These are phyloP conservation scores for Brienomyrus brachyistius DNA, from an alignment of 2,113 vertebrate genomes.

Conservation along the genomic window DNA sequence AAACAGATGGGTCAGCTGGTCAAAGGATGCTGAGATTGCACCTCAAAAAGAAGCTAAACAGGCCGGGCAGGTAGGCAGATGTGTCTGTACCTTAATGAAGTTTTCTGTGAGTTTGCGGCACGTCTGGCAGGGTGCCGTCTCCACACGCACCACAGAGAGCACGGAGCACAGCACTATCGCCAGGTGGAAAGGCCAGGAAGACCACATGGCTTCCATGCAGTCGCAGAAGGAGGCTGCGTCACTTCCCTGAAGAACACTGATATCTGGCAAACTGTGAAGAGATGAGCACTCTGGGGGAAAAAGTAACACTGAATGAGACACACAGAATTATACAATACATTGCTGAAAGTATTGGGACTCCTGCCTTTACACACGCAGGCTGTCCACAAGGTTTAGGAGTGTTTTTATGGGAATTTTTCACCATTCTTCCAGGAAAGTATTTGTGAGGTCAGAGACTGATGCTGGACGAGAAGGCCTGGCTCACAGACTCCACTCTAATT, in stretches of 20 bases:
- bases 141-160: conserved; percentile 52
- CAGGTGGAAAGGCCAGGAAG: conserved; percentile 47
- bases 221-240: not conserved
- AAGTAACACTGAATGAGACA: not conserved
- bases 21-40: not conserved
- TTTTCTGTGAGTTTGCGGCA: conserved; percentile 73
- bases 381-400: too few relatives aligned
- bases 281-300: not conserved
- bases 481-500: too few relatives aligned
- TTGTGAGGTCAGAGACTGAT: too few relatives aligned
- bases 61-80: not conserved
- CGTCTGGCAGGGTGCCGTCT: conserved; percentile 74
- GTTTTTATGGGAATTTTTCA: too few relatives aligned
- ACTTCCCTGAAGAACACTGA: not conserved
- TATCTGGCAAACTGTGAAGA: not conserved
- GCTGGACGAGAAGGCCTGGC: too few relatives aligned
- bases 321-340: not conserved
- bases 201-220: conserved; percentile 48
- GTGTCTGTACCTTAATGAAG: conserved; percentile 70
- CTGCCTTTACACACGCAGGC: too few relatives aligned
- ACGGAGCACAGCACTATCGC: conserved; percentile 54
- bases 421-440: too few relatives aligned
- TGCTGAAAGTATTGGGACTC: too few relatives aligned
- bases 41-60: not conserved
- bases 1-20: conserved; percentile 7